phyloP scores from a whole-genome alignment of 2,113 vertebrate genomes.

The Mobula hypostoma region DNA sequence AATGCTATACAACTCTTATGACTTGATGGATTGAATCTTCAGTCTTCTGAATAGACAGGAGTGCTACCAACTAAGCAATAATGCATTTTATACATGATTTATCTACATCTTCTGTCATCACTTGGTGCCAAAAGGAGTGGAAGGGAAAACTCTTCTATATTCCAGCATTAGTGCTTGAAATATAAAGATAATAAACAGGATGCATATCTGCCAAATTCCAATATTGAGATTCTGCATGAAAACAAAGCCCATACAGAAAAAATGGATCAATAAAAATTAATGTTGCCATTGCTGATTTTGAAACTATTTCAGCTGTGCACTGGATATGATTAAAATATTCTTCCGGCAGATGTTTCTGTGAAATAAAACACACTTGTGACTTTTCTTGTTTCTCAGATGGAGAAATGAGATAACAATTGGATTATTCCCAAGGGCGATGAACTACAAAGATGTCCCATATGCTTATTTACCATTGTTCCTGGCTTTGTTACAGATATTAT shows the following conservation, averaged over 20 bases:
- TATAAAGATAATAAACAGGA: not conserved
- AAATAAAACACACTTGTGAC: slow-evolving; percentile 14
- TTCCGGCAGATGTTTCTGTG: slow-evolving; percentile 22
- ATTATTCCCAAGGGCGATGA: not conserved
- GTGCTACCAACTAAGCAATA: no score
- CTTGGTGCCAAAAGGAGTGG: not conserved
- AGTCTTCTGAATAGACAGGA: no score
- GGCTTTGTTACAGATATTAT: slow-evolving; percentile 11
- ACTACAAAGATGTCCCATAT: not conserved
- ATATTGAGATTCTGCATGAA: not conserved
- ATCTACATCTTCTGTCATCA: not conserved
- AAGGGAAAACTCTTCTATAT: not conserved
- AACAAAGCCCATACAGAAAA: not conserved
- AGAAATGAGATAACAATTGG: slow-evolving; percentile 28
- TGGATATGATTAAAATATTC: not conserved
- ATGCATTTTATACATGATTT: not conserved
- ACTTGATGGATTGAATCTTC: no score
- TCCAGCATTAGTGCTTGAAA: not conserved
- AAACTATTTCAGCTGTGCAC: not conserved
- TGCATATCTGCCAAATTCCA: not conserved
- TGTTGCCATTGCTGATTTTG: not conserved
- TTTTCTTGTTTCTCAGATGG: slow-evolving; percentile 21
- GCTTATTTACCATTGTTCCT: slow-evolving; percentile 19
- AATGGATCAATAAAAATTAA: not conserved
- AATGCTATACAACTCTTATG: no score